Percentiles rank a stretch among this genome's conserved stretches.
These are phyloP conservation scores for Aeoliscus strigatus DNA, from an alignment of 2,797 vertebrate species.

Conservation along the genomic window DNA sequence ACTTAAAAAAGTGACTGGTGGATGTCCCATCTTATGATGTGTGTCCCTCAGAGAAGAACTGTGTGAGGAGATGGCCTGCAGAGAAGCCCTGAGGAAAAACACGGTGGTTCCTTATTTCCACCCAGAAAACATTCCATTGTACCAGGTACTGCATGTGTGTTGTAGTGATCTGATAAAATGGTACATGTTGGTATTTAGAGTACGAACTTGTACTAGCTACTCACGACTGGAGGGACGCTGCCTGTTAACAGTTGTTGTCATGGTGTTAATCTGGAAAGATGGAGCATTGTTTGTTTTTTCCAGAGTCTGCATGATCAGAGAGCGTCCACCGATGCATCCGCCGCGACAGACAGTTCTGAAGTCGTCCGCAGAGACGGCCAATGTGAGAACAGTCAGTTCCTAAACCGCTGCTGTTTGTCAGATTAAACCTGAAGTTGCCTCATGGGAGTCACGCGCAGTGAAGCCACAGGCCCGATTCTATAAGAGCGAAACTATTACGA, in stretches of 20 bases:
- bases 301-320: slow-evolving; percentile 38
- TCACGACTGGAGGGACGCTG: too few species aligned
- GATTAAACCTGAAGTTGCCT: too few species aligned
- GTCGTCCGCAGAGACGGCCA: slow-evolving; percentile 20
- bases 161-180: too few species aligned
- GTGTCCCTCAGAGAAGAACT: slow-evolving; percentile 70
- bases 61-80: slow-evolving; percentile 55
- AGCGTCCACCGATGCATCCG: slow-evolving; percentile 56
- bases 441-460: too few species aligned
- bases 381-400: slow-evolving; percentile 34
- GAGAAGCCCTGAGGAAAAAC: slow-evolving; percentile 67
- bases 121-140: slow-evolving; percentile 69
- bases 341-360: slow-evolving; percentile 33
- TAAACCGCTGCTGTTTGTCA: too few species aligned
- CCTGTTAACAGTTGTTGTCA: too few species aligned
- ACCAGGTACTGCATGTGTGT: slow-evolving; percentile 34
- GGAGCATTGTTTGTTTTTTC: slow-evolving; percentile 6
- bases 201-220: too few species aligned
- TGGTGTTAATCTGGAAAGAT: too few species aligned
- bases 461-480: too few species aligned
- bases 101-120: slow-evolving; percentile 78
- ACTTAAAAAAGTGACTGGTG: too few species aligned
- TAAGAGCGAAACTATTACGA: too few species aligned
- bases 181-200: neutral
- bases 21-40: slow-evolving; percentile 1